Evolutionary conservation across 2,113 vertebrate species (phyloP).

Genomic region (Hystrix cristata): DNA sequence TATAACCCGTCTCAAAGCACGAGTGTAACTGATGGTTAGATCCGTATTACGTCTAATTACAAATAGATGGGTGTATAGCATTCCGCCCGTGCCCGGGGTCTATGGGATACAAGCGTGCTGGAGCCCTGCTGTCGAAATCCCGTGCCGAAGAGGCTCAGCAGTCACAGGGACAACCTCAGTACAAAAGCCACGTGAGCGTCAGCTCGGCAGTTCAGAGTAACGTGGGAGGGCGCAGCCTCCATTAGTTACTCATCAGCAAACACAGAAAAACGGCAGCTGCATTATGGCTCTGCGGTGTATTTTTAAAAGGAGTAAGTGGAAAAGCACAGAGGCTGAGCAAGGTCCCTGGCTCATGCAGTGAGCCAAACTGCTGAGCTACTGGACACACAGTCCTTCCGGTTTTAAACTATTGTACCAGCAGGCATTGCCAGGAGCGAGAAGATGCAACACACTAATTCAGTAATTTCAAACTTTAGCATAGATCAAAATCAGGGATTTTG

Average conservation of each 20-base stretch:
- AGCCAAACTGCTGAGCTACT: conserved; percentile 40
- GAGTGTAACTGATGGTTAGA: conserved; percentile 66
- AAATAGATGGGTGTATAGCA: conserved; percentile 69
- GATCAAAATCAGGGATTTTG: not conserved
- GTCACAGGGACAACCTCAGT: conserved; percentile 61
- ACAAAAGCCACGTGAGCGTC: conserved; percentile 69
- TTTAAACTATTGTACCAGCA: not conserved
- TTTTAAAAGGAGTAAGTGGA: conserved; percentile 53
- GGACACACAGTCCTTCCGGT: not conserved
- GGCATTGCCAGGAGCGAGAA: not conserved
- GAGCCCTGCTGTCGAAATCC: conserved; percentile 52
- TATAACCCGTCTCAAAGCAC: conserved; percentile 17
- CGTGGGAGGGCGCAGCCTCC: conserved; percentile 36
- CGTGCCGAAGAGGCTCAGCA: conserved; percentile 6
- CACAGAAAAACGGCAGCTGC: conserved; percentile 41
- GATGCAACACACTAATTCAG: not conserved
- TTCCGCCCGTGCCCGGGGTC: conserved; percentile 56
- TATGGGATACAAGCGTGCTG: conserved; percentile 41
- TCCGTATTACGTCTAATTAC: conserved; percentile 73
- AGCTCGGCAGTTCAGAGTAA: conserved; percentile 72
- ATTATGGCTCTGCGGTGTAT: conserved; percentile 61
- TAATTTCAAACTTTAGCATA: not conserved
- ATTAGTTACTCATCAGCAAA: conserved; percentile 79
- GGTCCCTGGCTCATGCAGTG: not conserved
- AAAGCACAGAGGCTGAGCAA: conserved; percentile 56